Conservation (phyloP, 1,140 invertebrate species). For the Drosophila melanica region DNA sequence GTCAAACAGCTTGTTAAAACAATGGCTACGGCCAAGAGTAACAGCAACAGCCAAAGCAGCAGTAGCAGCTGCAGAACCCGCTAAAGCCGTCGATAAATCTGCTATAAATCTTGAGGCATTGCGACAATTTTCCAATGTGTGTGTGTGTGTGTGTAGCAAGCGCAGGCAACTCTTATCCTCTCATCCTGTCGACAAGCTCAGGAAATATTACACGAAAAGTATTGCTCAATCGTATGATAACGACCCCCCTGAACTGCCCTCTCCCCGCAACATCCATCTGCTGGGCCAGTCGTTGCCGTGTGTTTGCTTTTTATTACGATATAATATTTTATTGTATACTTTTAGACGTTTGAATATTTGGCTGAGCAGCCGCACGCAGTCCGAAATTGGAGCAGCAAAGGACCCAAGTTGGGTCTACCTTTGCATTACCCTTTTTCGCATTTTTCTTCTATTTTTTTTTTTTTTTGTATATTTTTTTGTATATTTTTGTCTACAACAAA, state of each 20-base stretch:
- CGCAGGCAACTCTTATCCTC: constrained; percentile 42
- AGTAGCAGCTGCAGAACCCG: constrained; percentile 29
- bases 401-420: constrained; percentile 35
- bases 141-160: constrained; percentile 34
- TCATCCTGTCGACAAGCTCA: constrained; percentile 34
- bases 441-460: constrained; percentile 38
- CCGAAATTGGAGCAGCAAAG: constrained; percentile 48
- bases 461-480: constrained; percentile 20
- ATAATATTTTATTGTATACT: constrained; percentile 79
- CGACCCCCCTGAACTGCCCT: constrained; percentile 15
- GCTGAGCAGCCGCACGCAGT: constrained; percentile 15
- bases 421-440: constrained; percentile 38
- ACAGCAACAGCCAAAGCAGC: neutral
- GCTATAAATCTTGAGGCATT: constrained; percentile 73
- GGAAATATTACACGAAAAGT: constrained; percentile 60
- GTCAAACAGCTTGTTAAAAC: constrained; percentile 58
- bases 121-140: constrained; percentile 51
- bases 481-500: constrained; percentile 45
- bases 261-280: constrained; percentile 12
- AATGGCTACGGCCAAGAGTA: constrained; percentile 29
- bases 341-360: constrained; percentile 73
- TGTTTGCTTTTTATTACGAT: constrained; percentile 75
- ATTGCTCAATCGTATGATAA: constrained; percentile 72
- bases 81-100: constrained; percentile 73
- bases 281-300: constrained; percentile 42